phyloP scores from a whole-genome alignment of 2,113 vertebrate genomes.

The Pantherophis guttatus region DNA sequence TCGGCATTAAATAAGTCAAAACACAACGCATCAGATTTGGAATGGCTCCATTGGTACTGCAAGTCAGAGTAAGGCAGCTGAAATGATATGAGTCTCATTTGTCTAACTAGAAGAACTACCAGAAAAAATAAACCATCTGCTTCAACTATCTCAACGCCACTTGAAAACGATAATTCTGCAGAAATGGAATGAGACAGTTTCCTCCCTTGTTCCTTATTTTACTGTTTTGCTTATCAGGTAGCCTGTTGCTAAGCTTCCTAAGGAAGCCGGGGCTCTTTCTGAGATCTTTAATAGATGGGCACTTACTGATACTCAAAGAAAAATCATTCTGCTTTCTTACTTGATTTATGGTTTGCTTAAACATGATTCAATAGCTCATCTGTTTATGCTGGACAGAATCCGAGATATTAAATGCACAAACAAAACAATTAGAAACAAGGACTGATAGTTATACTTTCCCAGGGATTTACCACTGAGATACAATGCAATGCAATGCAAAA shows the following conservation, averaged over 20 bases:
- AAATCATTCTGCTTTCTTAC: constrained; percentile 12
- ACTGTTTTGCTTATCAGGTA: constrained; percentile 47
- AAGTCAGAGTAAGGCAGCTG: constrained; percentile 67
- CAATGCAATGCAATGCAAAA: not conserved
- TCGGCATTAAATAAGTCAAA: constrained; percentile 83
- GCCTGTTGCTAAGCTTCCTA: constrained; percentile 28
- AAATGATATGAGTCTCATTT: constrained; percentile 75
- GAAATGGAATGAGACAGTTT: constrained; percentile 68
- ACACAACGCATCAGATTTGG: constrained; percentile 70
- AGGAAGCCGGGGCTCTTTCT: constrained; percentile 6
- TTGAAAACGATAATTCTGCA: constrained; percentile 78
- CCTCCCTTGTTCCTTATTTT: constrained; percentile 12
- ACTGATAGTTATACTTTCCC: not conserved
- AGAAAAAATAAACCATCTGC: constrained; percentile 82
- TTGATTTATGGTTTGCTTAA: not conserved
- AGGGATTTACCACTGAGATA: not conserved
- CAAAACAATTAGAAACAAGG: not conserved
- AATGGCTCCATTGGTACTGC: constrained; percentile 70
- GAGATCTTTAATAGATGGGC: not conserved
- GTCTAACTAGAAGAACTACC: constrained; percentile 73
- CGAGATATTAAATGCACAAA: not conserved
- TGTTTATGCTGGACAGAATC: constrained; percentile 5
- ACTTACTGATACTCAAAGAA: not conserved
- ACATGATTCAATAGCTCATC: not conserved
- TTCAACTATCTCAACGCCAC: constrained; percentile 73